A percentile compares a stretch with the other conserved stretches of the same genome.
phyloP scores from a whole-genome alignment of 2,888 invertebrate genomes.

The Sminthurinus aureus region DNA sequence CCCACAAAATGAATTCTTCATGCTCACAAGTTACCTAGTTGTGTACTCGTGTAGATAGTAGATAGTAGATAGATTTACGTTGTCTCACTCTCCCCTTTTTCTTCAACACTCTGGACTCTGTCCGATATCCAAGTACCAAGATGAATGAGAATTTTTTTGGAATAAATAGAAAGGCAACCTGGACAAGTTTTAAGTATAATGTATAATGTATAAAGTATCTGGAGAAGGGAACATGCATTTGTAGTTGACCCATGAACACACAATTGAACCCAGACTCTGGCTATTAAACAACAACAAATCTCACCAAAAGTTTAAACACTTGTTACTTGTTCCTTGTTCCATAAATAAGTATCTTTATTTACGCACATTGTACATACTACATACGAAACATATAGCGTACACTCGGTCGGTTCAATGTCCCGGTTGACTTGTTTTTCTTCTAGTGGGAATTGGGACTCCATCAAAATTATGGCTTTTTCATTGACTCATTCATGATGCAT shows the following conservation, averaged over 20 bases:
- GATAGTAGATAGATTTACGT: not conserved
- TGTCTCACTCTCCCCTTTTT: constrained; percentile 12
- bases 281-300: constrained; percentile 36
- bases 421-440: not conserved
- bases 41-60: no score
- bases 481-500: not conserved
- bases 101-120: not conserved
- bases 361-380: not conserved
- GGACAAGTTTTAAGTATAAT: no score
- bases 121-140: not conserved
- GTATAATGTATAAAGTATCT: no score
- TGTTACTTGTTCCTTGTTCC: not conserved
- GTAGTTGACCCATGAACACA: constrained; percentile 27
- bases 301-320: not conserved
- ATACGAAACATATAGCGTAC: no score
- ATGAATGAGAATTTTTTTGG: no score
- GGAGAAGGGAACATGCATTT: no score
- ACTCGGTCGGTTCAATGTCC: not conserved
- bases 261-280: constrained; percentile 25
- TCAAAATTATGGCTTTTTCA: not conserved
- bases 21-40: not conserved
- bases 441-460: not conserved
- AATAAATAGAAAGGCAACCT: not conserved
- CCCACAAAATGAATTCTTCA: constrained; percentile 42
- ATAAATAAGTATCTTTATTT: not conserved